A percentile compares a stretch with the other conserved stretches of the same genome.
Evolutionary conservation across 2,113 vertebrate genomes (phyloP).

Genomic region (Colius striatus): DNA sequence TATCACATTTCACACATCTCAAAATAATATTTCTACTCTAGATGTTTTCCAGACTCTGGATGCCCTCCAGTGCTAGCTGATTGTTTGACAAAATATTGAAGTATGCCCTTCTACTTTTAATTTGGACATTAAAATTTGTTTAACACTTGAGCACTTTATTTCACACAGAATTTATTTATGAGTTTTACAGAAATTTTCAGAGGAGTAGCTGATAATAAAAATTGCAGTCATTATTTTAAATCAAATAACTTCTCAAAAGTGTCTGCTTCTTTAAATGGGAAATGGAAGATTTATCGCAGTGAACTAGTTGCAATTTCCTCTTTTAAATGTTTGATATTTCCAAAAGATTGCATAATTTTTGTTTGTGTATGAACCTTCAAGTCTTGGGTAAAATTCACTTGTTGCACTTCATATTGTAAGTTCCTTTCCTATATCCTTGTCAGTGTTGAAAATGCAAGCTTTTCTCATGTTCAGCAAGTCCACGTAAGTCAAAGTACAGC

Average conservation of each 20-base stretch:
- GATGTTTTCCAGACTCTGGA: not conserved
- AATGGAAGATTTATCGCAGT: not conserved
- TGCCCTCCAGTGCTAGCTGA: not conserved
- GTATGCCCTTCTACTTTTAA: not conserved
- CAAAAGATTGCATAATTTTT: not conserved
- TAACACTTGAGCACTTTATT: not conserved
- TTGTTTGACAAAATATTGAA: not conserved
- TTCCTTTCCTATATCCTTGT: not conserved
- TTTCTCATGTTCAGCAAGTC: not conserved
- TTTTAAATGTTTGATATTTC: not conserved
- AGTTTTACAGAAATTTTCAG: not conserved
- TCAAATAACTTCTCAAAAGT: not conserved
- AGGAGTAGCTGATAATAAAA: not conserved
- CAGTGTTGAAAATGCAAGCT: not conserved
- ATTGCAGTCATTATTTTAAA: not conserved
- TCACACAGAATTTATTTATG: not conserved
- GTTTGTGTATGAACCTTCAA: not conserved
- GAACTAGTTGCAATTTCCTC: not conserved
- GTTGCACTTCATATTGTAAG: not conserved
- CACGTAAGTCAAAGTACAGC: not conserved
- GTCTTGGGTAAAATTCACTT: not conserved
- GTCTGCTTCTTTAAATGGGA: not conserved
- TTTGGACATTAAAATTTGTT: not conserved
- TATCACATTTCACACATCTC: not conserved
- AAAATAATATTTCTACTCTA: not conserved